Base-by-base conservation (phyloP, 2,113 vertebrate species). In the Chlorodrepanis virens region DNA sequence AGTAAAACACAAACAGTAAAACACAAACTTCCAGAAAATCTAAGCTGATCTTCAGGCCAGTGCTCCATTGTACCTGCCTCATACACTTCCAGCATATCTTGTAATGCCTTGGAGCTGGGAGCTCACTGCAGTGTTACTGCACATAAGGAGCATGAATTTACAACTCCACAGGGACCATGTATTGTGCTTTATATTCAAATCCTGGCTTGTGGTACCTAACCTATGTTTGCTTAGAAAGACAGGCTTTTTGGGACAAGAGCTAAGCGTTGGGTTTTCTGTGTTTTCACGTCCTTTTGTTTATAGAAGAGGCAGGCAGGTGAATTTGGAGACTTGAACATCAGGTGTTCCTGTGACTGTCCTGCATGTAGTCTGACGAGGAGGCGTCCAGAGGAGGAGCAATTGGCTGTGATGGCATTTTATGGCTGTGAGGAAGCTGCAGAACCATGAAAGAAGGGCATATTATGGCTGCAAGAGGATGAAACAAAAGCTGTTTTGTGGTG, bases 331-430 rank as follows among this genome's bases (percentile, higher is more conserved):
- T 22, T 28, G 28, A 19, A 2, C 25, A 28, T 54, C 24, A 44
- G 31, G 9, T 25, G 9, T 70, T 78, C n/a, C 47, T 71, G 63
- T 64, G 57, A n/a, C 28, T 2, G 3, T 71, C 35, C 53, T 54
- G 87, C 18, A 9, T 0, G 0, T 59, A 35, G 20, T 75, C 33
- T 57, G 44, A 78, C 0, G 0, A 29, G 49, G 49, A 35, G 40
- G 21, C 45, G 24, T 35, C 31, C 35, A 12, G 2, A 45, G 57
- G 24, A 64, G 40, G 35, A 72, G 35, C 57, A 54, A 0, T 53
- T 1, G 3, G 9, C 42, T 2, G 0, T 29, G 7, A 39, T 85
- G 67, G 10, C 11, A 3, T 37, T 53, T 84, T 33, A 11, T 45
- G 75, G 47, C 28, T 72, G 25, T 33, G 44, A 37, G n/a, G 33